These are phyloP conservation scores for Epistrophe grossulariae DNA, from an alignment of 2,888 invertebrate species.

Conservation along the genomic window DNA sequence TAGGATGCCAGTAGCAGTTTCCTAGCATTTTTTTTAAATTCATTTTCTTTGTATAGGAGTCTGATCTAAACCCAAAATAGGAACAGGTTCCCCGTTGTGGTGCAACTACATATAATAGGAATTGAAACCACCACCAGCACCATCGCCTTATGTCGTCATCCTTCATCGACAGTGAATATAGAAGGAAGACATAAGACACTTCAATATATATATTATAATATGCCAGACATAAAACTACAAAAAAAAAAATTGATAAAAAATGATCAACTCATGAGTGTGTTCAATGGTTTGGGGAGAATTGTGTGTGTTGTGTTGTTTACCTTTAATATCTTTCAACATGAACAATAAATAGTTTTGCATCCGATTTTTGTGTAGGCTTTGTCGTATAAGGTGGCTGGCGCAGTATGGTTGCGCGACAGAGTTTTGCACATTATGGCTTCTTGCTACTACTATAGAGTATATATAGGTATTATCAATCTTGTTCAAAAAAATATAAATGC, in stretches of 20 bases:
- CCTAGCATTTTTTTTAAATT: conserved; percentile 26
- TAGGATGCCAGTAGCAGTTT: conserved; percentile 58
- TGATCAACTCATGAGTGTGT: conserved; percentile 28
- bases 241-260: conserved; percentile 34
- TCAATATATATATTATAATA: neutral
- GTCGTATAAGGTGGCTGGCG: conserved; percentile 21
- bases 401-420: conserved; percentile 20
- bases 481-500: neutral
- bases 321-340: conserved; percentile 65
- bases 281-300: conserved; percentile 26
- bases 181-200: conserved; percentile 23
- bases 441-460: conserved; percentile 39
- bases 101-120: neutral
- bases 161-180: conserved; percentile 10
- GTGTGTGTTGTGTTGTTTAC: conserved; percentile 44
- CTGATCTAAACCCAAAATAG: conserved; percentile 4
- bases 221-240: conserved; percentile 1
- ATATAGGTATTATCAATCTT: neutral
- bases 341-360: conserved; percentile 71
- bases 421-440: neutral
- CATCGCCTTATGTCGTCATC: conserved; percentile 33
- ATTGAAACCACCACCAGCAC: conserved; percentile 16
- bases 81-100: conserved; percentile 51
- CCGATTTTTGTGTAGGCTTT: conserved; percentile 54
- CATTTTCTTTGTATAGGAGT: conserved; percentile 8